These are phyloP conservation scores for Litoditis marina DNA, from an alignment of 2,888 invertebrate genomes.

Conservation along the genomic window DNA sequence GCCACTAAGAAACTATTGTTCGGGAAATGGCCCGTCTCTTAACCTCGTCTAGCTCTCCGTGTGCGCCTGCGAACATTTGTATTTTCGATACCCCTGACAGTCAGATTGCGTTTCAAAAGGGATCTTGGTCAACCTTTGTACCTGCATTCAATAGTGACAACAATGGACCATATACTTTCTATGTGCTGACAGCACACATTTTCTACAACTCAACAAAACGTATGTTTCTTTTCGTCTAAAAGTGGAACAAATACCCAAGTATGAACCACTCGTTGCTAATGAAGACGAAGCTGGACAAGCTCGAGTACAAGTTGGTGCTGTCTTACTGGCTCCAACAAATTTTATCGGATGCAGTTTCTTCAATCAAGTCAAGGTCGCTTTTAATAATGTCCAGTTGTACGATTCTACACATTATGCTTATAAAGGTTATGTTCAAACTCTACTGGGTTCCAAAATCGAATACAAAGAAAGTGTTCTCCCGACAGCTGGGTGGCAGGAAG, in stretches of 20 bases:
- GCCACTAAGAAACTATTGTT: neutral
- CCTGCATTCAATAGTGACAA: neutral
- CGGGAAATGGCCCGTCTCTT: neutral
- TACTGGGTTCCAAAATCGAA: conserved; percentile 5
- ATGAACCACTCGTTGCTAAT: too few species aligned
- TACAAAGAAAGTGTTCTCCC: neutral
- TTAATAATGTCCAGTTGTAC: neutral
- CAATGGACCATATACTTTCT: neutral
- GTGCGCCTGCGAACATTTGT: neutral
- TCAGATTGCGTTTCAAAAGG: neutral
- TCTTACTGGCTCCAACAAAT: too few species aligned
- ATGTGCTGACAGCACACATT: conserved; percentile 1
- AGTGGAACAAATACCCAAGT: too few species aligned
- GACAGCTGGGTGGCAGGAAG: conserved; percentile 3
- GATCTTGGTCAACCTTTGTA: neutral
- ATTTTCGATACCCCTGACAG: neutral
- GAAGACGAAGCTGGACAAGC: too few species aligned
- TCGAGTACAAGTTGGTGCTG: too few species aligned
- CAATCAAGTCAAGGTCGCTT: neutral
- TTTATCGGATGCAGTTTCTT: neutral
- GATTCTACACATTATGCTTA: conserved; percentile 10
- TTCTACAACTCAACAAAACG: neutral
- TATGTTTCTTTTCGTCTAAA: neutral
- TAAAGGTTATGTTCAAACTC: conserved; percentile 9
- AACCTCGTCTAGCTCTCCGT: neutral